Evolutionary conservation across 2,888 invertebrate genomes (phyloP), one percentile per base, ranked within the genome.

Genomic region (Rhynchonema sp.): DNA sequence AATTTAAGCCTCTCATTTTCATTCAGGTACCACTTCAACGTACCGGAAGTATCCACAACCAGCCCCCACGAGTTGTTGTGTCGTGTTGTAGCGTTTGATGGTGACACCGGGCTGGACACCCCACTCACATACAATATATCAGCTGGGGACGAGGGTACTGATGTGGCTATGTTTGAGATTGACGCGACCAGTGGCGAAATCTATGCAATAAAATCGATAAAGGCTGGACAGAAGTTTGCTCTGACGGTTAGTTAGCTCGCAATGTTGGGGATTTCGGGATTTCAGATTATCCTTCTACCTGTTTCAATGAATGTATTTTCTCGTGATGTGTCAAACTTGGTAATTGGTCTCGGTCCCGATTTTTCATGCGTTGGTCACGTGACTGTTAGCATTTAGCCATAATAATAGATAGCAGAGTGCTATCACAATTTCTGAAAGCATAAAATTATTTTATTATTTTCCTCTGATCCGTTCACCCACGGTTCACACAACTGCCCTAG

Each of bases 181-280:
- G 83, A 88, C 76, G 82, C 84, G 26, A 77, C 77, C 66, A 84
- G 84, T 20, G 92, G 91, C 22, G 82, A 86, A 70, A 82, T 92
- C 61, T 85, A 83, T 74, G 83, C 85, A 55, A 23, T 27, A 9
- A 81, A 82, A 80, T 82, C 59, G 82, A 87, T 65, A 80, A 82
- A 64, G 79, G 82, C 54, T 84, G 84, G 56, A 80, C 81, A 67
- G 80, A 81, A 23, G 69, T 83, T 80, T 70, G 82, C 83, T 67
- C 76, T 84, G 66, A 78, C 80, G 74, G 83, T 83, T 76, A 78
- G 70, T 63, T n/a, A n/a, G n/a, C n/a, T n/a, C n/a, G n/a, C n/a
- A n/a, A n/a, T n/a, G n/a, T 78, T 74, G 38, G 38, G 38, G 38
- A 13, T 6, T 38, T 38, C 38, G 38, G 38, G 38, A 38, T 13